Evolutionary conservation across 2,797 vertebrate genomes (phyloP).

Genomic region (Lutra lutra): DNA sequence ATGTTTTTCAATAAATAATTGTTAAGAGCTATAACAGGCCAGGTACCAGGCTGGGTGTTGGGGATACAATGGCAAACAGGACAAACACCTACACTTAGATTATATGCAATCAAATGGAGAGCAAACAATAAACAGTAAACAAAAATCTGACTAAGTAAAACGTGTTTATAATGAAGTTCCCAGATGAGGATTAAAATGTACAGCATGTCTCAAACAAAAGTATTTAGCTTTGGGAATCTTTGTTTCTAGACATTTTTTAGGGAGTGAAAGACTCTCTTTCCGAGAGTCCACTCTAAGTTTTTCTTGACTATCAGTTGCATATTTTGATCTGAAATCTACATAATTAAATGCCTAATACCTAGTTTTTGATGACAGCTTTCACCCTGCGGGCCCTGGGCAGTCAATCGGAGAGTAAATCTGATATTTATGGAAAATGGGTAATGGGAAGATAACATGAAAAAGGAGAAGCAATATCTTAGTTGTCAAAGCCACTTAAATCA

Average conservation of each 20-base stretch:
- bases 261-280: not conserved
- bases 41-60: not conserved
- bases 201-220: not conserved
- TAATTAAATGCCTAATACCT: not conserved
- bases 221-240: not conserved
- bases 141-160: not conserved
- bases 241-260: slow-evolving; percentile 28
- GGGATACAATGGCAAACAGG: not conserved
- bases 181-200: not conserved
- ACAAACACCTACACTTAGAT: not conserved
- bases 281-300: not conserved
- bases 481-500: slow-evolving; percentile 51
- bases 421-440: slow-evolving; percentile 4
- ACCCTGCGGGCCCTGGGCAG: not conserved
- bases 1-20: not conserved
- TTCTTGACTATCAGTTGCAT: not conserved
- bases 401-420: not conserved
- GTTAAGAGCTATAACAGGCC: not conserved
- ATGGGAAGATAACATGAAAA: not conserved
- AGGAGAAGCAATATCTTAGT: not conserved
- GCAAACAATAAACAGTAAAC: not conserved
- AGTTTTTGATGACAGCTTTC: slow-evolving; percentile 22
- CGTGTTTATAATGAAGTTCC: not conserved
- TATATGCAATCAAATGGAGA: not conserved
- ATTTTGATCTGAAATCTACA: slow-evolving; percentile 4